Percentiles rank a stretch among this genome's conserved stretches.
Conservation (phyloP, 2,113 vertebrate genomes). For the Corythornis vintsioides region DNA sequence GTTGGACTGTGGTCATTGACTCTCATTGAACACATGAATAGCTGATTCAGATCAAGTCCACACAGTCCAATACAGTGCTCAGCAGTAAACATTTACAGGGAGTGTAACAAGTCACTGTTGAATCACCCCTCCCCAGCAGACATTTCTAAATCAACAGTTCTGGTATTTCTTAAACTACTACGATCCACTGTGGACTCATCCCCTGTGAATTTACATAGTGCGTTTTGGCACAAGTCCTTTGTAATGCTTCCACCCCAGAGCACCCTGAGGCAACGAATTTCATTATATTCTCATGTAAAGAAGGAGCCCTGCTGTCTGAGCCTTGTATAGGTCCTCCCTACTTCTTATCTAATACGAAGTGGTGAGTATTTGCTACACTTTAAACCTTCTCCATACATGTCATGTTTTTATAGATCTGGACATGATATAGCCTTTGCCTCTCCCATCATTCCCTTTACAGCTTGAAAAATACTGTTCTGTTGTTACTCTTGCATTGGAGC, state of each 20-base stretch:
- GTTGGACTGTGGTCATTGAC: background rate
- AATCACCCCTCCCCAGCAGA: background rate
- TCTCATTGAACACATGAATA: background rate
- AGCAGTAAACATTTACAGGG: background rate
- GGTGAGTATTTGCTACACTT: background rate
- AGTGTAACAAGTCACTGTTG: background rate
- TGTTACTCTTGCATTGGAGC: background rate
- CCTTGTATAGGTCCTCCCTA: background rate
- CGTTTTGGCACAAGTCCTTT: background rate
- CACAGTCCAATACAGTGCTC: background rate
- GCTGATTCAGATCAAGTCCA: background rate
- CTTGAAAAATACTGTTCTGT: background rate
- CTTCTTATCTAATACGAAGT: background rate
- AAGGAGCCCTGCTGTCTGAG: background rate
- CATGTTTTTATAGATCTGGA: background rate
- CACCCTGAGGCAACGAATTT: background rate
- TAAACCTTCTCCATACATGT: background rate
- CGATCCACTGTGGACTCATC: background rate
- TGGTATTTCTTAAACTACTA: background rate
- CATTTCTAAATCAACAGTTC: background rate
- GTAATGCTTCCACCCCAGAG: background rate
- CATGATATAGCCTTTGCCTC: background rate
- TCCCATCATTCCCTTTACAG: background rate
- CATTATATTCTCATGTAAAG: background rate
- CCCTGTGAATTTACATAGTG: background rate